These are phyloP conservation scores for Nemotelus nigrinus DNA, from an alignment of 2,888 invertebrate genomes.

Conservation along the genomic window DNA sequence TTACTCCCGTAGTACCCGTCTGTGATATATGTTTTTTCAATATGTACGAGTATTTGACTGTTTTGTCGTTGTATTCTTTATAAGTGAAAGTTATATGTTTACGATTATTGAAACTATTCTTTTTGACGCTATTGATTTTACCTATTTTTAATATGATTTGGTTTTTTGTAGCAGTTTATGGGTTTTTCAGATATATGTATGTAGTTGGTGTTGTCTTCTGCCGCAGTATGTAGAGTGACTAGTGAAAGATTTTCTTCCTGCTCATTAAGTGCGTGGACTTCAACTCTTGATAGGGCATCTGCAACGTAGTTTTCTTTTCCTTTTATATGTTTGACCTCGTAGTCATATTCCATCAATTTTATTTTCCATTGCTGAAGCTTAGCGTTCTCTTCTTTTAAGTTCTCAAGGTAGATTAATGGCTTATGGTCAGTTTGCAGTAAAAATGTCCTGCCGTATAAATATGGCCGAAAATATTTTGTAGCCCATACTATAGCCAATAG, in stretches of 20 bases:
- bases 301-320: constrained; percentile 32
- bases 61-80: constrained; percentile 17
- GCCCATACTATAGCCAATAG: too few species aligned
- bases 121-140: constrained; percentile 12
- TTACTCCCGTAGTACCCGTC: constrained; percentile 20
- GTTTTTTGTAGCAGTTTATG: not conserved
- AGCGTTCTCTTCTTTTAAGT: too few species aligned
- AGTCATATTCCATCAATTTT: too few species aligned
- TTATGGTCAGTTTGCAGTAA: too few species aligned
- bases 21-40: constrained; percentile 26
- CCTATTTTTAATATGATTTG: constrained; percentile 34
- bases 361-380: too few species aligned
- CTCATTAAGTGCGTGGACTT: constrained; percentile 12
- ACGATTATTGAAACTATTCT: constrained; percentile 28
- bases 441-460: too few species aligned
- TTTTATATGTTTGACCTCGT: constrained; percentile 31
- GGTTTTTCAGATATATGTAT: constrained; percentile 31
- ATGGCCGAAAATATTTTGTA: too few species aligned
- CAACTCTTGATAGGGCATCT: constrained; percentile 19
- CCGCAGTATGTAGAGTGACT: constrained; percentile 25
- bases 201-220: constrained; percentile 28
- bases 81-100: constrained; percentile 29
- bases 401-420: too few species aligned
- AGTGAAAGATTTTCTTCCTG: constrained; percentile 2
- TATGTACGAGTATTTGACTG: constrained; percentile 23